These are phyloP conservation scores for Euspilapteryx auroguttella DNA, from an alignment of 2,888 invertebrate genomes.

Conservation along the genomic window DNA sequence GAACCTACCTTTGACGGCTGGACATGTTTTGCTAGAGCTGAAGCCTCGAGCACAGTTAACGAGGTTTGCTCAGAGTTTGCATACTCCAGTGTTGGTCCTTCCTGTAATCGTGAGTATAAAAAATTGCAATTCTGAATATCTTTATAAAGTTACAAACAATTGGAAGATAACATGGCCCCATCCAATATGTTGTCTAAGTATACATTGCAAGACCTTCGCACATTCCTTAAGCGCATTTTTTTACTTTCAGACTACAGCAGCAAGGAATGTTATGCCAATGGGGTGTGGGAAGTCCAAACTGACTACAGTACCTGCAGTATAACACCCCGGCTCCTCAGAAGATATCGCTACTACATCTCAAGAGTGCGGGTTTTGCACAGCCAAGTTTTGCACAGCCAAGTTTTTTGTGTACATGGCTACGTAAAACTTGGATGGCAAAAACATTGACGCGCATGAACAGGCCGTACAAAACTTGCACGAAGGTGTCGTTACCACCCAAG, in stretches of 20 bases:
- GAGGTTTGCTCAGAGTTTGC: conserved; percentile 62
- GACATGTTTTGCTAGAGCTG: conserved; percentile 59
- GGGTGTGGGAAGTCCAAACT: conserved; percentile 61
- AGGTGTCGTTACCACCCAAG: too few species aligned
- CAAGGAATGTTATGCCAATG: conserved; percentile 55
- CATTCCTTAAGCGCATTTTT: too few species aligned
- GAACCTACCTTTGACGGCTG: conserved; percentile 66
- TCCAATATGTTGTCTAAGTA: too few species aligned
- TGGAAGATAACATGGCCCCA: too few species aligned
- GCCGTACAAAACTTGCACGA: too few species aligned
- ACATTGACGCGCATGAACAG: too few species aligned
- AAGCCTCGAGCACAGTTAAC: conserved; percentile 28
- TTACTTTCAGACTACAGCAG: conserved; percentile 52
- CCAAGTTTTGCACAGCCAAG: too few species aligned
- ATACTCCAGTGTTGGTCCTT: conserved; percentile 53
- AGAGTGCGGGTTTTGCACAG: too few species aligned
- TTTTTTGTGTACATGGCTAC: too few species aligned
- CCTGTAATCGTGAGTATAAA: conserved; percentile 55
- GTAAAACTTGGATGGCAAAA: too few species aligned
- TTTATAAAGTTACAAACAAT: too few species aligned
- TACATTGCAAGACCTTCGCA: too few species aligned
- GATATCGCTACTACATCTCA: conserved; percentile 60
- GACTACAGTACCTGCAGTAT: conserved; percentile 62
- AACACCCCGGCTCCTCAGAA: conserved; percentile 43
- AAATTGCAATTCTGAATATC: background rate